Evolutionary conservation across 2,113 vertebrate species (phyloP).

Genomic region (Progne subis): DNA sequence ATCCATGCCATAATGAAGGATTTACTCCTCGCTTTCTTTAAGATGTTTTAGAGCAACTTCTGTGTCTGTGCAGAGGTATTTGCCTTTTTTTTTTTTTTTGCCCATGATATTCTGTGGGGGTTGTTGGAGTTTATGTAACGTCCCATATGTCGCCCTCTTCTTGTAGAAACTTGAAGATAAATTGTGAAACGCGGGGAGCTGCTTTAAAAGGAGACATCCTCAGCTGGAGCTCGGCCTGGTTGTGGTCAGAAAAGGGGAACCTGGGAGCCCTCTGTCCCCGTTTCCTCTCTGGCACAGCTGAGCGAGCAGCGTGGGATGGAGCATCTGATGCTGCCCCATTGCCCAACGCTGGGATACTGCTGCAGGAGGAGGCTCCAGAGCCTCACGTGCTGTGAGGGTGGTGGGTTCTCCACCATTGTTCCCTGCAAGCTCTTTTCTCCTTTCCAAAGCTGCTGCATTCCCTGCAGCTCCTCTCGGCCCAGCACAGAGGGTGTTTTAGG

Average conservation of each 20-base stretch:
- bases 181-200: background rate
- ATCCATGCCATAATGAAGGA: accelerated
- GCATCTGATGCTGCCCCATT: background rate
- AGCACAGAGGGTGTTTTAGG: background rate
- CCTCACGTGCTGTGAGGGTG: background rate
- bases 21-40: background rate
- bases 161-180: background rate
- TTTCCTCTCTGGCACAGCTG: background rate
- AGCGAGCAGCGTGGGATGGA: background rate
- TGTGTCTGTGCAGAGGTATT: background rate
- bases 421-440: background rate
- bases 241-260: constrained; percentile 18
- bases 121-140: background rate
- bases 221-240: background rate
- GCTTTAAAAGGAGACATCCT: background rate
- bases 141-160: background rate
- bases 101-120: background rate
- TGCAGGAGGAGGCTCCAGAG: background rate
- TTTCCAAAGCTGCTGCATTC: background rate
- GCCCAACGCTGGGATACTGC: background rate
- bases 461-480: background rate
- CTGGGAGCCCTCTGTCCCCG: background rate
- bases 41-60: background rate
- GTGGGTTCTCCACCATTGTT: background rate
- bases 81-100: background rate